These are phyloP conservation scores for Spongilla lacustris DNA, from an alignment of 37 sponge, comb jelly and placozoan species.

Conservation along the genomic window DNA sequence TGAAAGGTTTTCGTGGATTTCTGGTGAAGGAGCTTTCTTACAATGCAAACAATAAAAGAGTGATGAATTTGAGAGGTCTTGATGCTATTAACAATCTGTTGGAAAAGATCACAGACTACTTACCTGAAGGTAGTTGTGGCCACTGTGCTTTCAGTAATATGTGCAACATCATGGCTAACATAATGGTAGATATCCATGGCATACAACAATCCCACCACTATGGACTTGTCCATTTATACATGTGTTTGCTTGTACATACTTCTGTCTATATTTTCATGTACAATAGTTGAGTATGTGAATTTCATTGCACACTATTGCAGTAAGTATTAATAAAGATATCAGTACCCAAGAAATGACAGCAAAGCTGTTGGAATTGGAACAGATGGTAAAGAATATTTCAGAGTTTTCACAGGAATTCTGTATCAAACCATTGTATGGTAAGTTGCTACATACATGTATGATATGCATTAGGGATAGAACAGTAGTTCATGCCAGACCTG, in stretches of 20 bases:
- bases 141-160: neutral
- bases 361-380: neutral
- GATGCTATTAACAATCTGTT: neutral
- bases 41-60: neutral
- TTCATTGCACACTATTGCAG: neutral
- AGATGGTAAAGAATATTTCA: neutral
- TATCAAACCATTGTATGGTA: neutral
- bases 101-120: neutral
- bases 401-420: neutral
- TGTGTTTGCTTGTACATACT: too few relatives aligned
- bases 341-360: neutral
- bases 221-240: too few relatives aligned
- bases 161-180: neutral
- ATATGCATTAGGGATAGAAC: too few relatives aligned
- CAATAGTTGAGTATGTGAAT: too few relatives aligned
- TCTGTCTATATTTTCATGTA: too few relatives aligned
- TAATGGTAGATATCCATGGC: too few relatives aligned
- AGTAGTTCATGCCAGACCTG: too few relatives aligned
- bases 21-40: neutral
- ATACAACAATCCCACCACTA: too few relatives aligned
- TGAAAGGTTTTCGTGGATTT: neutral
- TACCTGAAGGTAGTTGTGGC: constrained; percentile 1
- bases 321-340: neutral
- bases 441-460: neutral
- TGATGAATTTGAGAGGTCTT: neutral